Percentiles rank a stretch among this genome's conserved stretches.
Conservation (phyloP, 2,888 invertebrate species). For the Sinelater perroti region DNA sequence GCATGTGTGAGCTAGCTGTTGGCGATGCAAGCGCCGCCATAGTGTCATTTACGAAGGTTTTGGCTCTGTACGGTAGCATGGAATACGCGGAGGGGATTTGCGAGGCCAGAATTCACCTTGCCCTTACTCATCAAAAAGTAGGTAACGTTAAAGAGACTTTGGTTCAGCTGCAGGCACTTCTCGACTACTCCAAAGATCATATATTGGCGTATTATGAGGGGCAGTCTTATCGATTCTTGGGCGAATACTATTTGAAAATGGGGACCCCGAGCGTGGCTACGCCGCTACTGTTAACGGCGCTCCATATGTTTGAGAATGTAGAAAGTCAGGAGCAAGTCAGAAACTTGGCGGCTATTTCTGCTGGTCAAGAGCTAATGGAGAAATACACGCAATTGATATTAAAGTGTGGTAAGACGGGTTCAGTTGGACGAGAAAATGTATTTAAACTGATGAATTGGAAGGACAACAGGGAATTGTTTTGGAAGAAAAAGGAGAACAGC, state of each 20-base stretch:
- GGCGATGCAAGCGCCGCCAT: neutral
- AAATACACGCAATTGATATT: neutral
- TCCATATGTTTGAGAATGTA: no score
- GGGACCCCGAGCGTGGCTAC: neutral
- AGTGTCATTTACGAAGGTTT: neutral
- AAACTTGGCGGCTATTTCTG: slow-evolving; percentile 54
- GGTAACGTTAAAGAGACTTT: no score
- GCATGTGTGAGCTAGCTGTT: neutral
- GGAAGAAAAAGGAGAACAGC: neutral
- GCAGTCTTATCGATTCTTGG: neutral
- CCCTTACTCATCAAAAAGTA: neutral
- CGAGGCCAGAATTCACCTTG: neutral
- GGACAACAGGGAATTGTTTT: neutral
- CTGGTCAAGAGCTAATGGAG: slow-evolving; percentile 28
- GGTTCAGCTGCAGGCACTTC: no score
- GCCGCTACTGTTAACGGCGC: no score
- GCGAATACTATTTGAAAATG: neutral
- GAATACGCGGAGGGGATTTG: neutral
- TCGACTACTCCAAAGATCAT: no score
- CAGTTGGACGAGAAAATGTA: neutral
- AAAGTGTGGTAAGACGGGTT: neutral
- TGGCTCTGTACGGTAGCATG: neutral
- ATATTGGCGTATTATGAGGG: neutral
- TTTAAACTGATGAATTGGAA: neutral
- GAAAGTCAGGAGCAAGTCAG: slow-evolving; percentile 51